Base-by-base conservation (phyloP, 2,797 vertebrate species). In the Poliocrania exsul region DNA sequence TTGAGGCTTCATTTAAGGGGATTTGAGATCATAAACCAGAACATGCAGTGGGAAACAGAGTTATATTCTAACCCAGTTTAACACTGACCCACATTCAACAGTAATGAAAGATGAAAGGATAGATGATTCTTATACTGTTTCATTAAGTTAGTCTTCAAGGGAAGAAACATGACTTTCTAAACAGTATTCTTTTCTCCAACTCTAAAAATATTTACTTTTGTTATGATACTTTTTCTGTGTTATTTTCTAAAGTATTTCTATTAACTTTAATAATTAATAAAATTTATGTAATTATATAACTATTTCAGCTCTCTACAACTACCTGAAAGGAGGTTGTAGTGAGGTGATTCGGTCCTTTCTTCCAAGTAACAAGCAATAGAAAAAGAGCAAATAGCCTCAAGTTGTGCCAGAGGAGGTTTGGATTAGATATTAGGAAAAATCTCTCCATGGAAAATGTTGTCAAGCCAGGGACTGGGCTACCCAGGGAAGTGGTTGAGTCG, bases 31-130 rank as follows among this genome's bases (percentile, higher is more conserved):
- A 1, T 50, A 29, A 86, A 57, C 46, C 33, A 79, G 13, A 81
- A 49, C 0, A 3, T 49, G 40, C 12, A 49, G 10, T 44, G 25
- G 54, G 13, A 75, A 81, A 64, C 3, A 1, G 21, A 37, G 16
- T 49, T 83, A 0, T 54, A 17, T 69, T 79, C 44, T 90, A 74
- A 79, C 50, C 24, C 53, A 49, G 24, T 83, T 82, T 62, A 53
- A 57, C 28, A 60, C 25, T 83, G 65, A 74, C 50, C 29, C 73
- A 64, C 15, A 29, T 53, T 72, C 26, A 46, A 23, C 2, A 0
- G 24, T 24, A 56, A 37, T 29, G 44, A 46, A 67, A 71, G 66
- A 38, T 29, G 16, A 49, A 72, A 86, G 21, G 29, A 53, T 33
- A 37, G 31, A 47, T n/a, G 37, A 19, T 42, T 83, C 38, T 62